These are phyloP conservation scores for Megaptera novaeangliae DNA, from an alignment of 2,113 vertebrate genomes.

Conservation along the genomic window DNA sequence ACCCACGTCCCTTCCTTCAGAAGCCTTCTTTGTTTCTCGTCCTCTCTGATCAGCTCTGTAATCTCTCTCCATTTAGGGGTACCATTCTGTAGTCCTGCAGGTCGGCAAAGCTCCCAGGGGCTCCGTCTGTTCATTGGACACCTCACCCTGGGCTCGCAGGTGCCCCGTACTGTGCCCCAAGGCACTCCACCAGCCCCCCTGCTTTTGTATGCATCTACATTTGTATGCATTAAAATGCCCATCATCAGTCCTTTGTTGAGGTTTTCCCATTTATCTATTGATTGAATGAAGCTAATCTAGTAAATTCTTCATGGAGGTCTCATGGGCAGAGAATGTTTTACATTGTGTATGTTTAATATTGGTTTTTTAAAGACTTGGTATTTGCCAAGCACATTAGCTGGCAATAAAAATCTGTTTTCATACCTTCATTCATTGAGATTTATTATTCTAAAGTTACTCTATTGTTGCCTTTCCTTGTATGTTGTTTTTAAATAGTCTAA, in stretches of 20 bases:
- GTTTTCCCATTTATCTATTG: background rate
- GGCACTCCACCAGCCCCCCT: rapidly evolving
- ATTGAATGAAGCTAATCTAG: background rate
- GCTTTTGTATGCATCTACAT: background rate
- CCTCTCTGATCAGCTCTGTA: background rate
- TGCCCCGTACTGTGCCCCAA: background rate
- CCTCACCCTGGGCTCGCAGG: background rate
- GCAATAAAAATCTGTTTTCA: background rate
- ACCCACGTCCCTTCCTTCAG: background rate
- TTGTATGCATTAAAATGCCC: background rate
- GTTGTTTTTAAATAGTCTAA: background rate
- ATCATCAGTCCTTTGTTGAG: background rate
- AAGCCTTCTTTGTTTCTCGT: background rate
- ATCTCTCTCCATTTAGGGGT: background rate
- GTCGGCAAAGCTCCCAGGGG: background rate
- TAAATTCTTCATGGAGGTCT: background rate
- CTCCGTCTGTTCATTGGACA: background rate
- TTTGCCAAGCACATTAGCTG: background rate
- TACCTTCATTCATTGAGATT: background rate
- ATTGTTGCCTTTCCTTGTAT: background rate
- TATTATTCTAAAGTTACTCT: background rate
- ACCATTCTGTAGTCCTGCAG: background rate
- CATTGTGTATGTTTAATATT: background rate
- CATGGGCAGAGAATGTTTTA: background rate
- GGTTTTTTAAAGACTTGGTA: background rate